phyloP scores from a whole-genome alignment of 2,888 invertebrate genomes.

The Melanophora roralis region DNA sequence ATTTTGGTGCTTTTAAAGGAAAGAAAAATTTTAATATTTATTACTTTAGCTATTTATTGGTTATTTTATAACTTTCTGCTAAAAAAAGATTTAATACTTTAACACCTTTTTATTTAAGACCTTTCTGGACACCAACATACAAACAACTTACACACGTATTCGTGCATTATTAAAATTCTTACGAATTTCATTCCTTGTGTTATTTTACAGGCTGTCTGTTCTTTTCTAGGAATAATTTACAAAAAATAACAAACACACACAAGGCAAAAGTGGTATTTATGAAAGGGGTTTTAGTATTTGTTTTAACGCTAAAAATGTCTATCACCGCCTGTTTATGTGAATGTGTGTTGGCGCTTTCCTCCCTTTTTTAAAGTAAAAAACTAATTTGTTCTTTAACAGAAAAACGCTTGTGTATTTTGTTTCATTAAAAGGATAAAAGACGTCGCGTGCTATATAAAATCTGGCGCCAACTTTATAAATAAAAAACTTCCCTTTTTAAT shows the following conservation, averaged over 20 bases:
- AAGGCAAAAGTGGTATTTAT: conserved; percentile 37
- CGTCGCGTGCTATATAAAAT: conserved; percentile 55
- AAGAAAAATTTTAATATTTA: neutral
- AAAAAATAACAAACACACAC: neutral
- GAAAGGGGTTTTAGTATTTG: neutral
- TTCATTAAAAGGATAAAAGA: conserved; percentile 20
- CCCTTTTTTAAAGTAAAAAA: conserved; percentile 44
- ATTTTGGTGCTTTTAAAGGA: neutral
- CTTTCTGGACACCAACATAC: too few species aligned
- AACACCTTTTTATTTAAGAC: neutral
- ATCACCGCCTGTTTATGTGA: neutral
- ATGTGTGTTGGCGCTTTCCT: neutral
- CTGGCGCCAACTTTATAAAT: conserved; percentile 55
- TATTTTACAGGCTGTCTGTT: neutral
- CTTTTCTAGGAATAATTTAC: neutral
- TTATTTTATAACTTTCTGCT: neutral
- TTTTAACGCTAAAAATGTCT: conserved; percentile 32
- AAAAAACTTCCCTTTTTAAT: neutral
- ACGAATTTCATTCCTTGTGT: neutral
- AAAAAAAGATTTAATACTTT: neutral
- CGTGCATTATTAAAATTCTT: neutral
- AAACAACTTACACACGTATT: too few species aligned
- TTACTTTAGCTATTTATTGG: neutral
- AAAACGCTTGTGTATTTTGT: neutral
- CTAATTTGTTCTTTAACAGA: conserved; percentile 25